Evolutionary conservation across 2,888 invertebrate genomes (phyloP).

Genomic region (Chloromyia formosa): DNA sequence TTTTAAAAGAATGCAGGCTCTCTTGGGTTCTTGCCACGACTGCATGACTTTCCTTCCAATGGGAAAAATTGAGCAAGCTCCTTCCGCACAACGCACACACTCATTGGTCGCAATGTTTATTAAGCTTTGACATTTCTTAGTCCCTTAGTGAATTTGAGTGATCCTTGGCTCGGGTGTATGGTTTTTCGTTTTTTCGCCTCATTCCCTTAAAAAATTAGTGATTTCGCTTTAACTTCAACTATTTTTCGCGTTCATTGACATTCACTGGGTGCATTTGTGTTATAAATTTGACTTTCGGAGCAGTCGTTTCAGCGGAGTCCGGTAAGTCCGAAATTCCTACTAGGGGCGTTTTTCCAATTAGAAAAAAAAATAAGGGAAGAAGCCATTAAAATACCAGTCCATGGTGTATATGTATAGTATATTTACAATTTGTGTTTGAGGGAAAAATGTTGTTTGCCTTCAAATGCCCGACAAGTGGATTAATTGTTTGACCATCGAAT

Average conservation of each 20-base stretch:
- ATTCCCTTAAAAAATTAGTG: neutral
- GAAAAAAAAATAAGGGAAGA: constrained; percentile 11
- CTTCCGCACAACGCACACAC: neutral
- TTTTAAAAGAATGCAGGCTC: too few relatives aligned
- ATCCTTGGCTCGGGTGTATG: constrained; percentile 23
- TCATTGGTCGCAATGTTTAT: constrained; percentile 26
- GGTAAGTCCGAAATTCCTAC: constrained; percentile 13
- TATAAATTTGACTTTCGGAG: neutral
- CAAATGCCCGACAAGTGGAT: too few relatives aligned
- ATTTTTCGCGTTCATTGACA: too few relatives aligned
- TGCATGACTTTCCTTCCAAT: too few relatives aligned
- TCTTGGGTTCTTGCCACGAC: neutral
- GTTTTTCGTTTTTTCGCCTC: neutral
- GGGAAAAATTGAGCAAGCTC: too few relatives aligned
- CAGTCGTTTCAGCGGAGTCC: neutral
- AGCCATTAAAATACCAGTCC: constrained; percentile 16
- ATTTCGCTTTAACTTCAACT: neutral
- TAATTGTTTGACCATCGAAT: too few relatives aligned
- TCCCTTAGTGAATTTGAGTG: neutral
- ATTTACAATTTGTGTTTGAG: too few relatives aligned
- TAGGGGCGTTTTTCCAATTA: constrained; percentile 40
- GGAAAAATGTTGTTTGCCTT: too few relatives aligned
- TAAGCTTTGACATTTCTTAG: constrained; percentile 30
- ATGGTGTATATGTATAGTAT: too few relatives aligned
- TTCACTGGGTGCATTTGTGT: neutral